Evolutionary conservation across 1,140 invertebrate genomes (phyloP).

Genomic region (Drosophila lini): DNA sequence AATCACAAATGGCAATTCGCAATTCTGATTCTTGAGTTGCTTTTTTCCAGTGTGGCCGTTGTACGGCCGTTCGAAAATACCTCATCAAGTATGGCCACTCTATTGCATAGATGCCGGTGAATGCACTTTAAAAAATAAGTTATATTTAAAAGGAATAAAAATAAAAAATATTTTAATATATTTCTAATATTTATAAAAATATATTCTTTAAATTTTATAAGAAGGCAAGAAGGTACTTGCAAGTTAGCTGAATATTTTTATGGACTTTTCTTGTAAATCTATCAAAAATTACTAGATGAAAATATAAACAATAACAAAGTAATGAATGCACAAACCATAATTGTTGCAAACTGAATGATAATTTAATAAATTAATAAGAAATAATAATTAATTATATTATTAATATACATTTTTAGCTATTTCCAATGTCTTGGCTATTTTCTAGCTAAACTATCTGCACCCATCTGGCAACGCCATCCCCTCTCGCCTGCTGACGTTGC

Average conservation of each 20-base stretch:
- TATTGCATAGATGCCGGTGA: neutral
- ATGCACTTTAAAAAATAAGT: no score
- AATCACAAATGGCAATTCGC: constrained; percentile 7
- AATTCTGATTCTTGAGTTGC: constrained; percentile 7
- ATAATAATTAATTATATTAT: neutral
- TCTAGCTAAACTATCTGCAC: no score
- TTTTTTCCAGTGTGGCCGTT: constrained; percentile 3
- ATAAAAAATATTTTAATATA: no score
- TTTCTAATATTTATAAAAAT: no score
- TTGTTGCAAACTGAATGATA: neutral
- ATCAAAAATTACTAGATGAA: no score
- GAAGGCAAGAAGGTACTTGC: no score
- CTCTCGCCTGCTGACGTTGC: constrained; percentile 36
- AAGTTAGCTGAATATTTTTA: no score
- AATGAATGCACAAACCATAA: neutral
- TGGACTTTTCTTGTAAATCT: no score
- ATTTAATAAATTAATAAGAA: neutral
- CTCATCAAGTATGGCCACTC: neutral
- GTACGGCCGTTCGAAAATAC: neutral
- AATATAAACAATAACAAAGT: neutral
- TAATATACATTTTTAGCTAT: neutral
- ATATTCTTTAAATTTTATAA: no score
- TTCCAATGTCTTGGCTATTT: neutral
- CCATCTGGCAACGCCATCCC: constrained; percentile 15
- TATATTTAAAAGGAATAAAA: neutral